These are phyloP conservation scores for Bugulina stolonifera DNA, from an alignment of 2,888 invertebrate species.

Conservation along the genomic window DNA sequence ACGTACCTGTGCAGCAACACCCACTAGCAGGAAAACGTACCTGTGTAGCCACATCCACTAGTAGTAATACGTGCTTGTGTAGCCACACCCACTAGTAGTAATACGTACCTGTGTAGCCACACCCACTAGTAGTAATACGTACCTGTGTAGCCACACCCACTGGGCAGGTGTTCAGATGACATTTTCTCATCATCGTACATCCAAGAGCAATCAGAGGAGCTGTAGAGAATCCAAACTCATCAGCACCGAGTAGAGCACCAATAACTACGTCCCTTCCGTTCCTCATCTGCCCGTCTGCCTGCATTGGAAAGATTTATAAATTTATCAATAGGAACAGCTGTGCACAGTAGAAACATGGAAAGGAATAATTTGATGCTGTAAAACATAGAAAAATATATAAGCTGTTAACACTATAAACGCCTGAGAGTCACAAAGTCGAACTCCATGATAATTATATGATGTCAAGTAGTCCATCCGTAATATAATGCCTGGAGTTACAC, in stretches of 20 bases:
- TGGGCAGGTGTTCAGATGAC: constrained; percentile 97
- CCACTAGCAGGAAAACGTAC: constrained; percentile 76
- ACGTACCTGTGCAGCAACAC: too few species aligned
- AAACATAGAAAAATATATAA: too few species aligned
- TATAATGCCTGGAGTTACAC: too few species aligned
- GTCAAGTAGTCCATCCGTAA: too few species aligned
- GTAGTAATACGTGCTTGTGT: too few species aligned
- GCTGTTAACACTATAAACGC: too few species aligned
- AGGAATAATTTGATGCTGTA: too few species aligned
- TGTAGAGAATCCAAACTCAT: constrained; percentile 97
- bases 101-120: constrained; percentile 52
- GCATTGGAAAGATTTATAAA: not conserved
- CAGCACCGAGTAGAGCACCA: constrained; percentile 90
- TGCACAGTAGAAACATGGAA: too few species aligned
- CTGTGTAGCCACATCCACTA: not conserved
- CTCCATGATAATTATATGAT: too few species aligned
- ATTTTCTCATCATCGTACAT: constrained; percentile 99
- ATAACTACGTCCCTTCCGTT: constrained; percentile 80
- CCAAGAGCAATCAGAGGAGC: constrained; percentile 95
- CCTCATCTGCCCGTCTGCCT: constrained; percentile 30
- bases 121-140: constrained; percentile 5
- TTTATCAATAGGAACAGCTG: too few species aligned
- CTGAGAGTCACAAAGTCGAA: too few species aligned
- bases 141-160: constrained; percentile 95
- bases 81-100: constrained; percentile 97